Base-by-base conservation (phyloP, 2,797 vertebrate species). In the Cryptoprocta ferox region DNA sequence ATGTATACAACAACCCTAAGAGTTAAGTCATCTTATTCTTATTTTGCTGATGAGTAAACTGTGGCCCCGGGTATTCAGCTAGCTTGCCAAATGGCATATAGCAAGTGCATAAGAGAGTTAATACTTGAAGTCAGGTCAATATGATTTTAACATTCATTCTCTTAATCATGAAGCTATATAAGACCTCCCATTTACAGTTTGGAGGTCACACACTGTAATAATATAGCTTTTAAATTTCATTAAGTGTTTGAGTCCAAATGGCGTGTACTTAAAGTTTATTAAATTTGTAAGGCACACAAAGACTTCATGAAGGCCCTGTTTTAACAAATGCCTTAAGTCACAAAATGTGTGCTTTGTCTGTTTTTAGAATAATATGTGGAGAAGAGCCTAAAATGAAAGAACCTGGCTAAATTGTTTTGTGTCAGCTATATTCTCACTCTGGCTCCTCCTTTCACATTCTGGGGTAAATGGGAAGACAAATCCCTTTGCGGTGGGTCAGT, bases 231-330 rank as follows among this genome's bases (percentile, higher is more conserved):
- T 68, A 83, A 94, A 91, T 94, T 85, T 71, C 50, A 87, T 68
- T 75, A 86, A 24, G 8, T 37, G 32, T 96, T 97, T 95, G 70
- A 86, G 89, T 96, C 80, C 68, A 91, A 68, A 86, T 85, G 75
- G 68, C 30, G 35, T 63, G 14, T 61, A 86, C 39, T 82, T 80
- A 71, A 95, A 89, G 39, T 73, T 93, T 93, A 92, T 90, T 85
- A 37, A 78, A 45, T 15, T 90, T 96, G 78, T 75, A 81, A 96
- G 37, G 50, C 85, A 70, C 24, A 61, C 35, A 81, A 48, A 80
- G 73, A 81, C 37, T 85, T 90, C 73, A 75, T 35, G 50, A 90
- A 80, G 35, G 28, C 59, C 12, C 65, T n/a, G n/a, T 89, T 95
- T 71, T 94, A 90, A 80, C 63, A 71, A 79, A 89, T 61, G 63